Evolutionary conservation across 2,797 vertebrate species (phyloP).

Genomic region (Cynopterus sphinx): DNA sequence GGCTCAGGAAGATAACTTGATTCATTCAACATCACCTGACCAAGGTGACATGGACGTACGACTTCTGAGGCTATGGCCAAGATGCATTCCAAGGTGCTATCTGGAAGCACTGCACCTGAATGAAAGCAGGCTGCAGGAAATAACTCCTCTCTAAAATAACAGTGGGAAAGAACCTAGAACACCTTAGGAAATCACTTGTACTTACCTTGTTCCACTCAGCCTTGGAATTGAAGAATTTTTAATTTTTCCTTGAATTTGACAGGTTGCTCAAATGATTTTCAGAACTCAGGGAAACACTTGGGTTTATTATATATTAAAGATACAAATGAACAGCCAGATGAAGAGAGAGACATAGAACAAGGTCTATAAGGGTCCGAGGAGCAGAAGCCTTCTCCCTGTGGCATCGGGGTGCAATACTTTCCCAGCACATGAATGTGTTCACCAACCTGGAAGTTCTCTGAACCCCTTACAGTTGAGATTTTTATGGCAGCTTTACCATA

Average conservation of each 20-base stretch:
- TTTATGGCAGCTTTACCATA: neutral
- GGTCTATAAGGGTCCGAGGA: neutral
- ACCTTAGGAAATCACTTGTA: neutral
- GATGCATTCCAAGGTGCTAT: neutral
- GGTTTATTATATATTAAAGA: neutral
- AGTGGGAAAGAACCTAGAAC: neutral
- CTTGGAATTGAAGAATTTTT: neutral
- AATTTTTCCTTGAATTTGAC: neutral
- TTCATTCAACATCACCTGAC: neutral
- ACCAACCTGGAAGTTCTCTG: neutral
- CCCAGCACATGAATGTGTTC: neutral
- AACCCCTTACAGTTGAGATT: neutral
- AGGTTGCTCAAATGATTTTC: neutral
- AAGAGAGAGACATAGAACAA: neutral
- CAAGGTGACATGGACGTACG: neutral
- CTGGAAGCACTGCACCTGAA: neutral
- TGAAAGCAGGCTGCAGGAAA: neutral
- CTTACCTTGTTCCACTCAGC: neutral
- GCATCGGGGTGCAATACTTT: neutral
- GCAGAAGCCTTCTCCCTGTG: neutral
- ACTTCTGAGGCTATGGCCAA: neutral
- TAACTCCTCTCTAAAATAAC: neutral
- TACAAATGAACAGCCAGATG: neutral
- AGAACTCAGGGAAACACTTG: neutral
- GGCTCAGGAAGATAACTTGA: neutral